Evolutionary conservation across 2,797 vertebrate genomes (phyloP), one percentile per base, ranked within the genome.

Genomic region (Oceanodroma leucorhoa): DNA sequence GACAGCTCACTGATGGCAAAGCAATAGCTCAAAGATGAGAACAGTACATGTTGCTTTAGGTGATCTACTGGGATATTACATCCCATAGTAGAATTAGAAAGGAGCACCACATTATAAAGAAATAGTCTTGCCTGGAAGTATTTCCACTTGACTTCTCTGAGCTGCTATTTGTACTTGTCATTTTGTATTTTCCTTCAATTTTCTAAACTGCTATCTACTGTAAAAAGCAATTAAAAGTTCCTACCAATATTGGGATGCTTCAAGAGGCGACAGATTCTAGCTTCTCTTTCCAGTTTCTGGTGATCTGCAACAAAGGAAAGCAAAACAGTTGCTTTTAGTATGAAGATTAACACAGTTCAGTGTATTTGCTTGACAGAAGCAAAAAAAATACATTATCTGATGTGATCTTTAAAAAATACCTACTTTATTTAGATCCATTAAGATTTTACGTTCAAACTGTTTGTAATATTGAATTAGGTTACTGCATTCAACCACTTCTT

Each of bases 211-310:
- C 2, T 43, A 43, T 46, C 41, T 22, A 87, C 14, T 2, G 5
- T 15, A n/a, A 5, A 18, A 93, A 95, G 64, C 57, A 34, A 86
- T 24, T 34, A 92, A 86, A 75, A 87, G 45, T 87, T 91, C 97
- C 98, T 97, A 99, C 99, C 99, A 6, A 99, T 99, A 97, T 99
- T 99, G 83, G 99, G 96, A 84, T 99, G 99, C 97, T 99, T 99
- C 92, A 99, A 98, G 85, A 99, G 98, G 83, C 99, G 99, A 96
- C 99, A 99, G 97, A 99, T 99, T 97, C 99, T 98, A 94, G 99
- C 99, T 98, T 99, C 99, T 93, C 99, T 98, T 97, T 99, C 99
- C 97, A 99, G 97, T 97, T 99, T 99, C 98, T 99, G 99, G 94
- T 99, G 99, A 98, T 99, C 99, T 99, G 97, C 90, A 97, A 85